Conservation (phyloP, 2,113 vertebrate species). For the Romanogobio albipinnatus region DNA sequence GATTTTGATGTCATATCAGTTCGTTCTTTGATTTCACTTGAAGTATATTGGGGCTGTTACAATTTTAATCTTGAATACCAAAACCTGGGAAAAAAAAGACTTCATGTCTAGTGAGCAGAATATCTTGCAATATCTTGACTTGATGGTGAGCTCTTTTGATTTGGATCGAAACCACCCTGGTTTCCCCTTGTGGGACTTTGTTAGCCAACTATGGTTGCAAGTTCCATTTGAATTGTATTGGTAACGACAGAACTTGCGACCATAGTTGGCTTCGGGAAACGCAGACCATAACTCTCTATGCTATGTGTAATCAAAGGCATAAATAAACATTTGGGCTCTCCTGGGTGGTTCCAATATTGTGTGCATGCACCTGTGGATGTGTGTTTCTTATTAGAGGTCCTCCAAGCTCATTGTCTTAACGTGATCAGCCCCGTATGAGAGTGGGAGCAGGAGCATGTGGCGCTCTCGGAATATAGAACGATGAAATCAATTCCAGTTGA, state of each 20-base stretch:
- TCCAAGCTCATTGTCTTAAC: constrained; percentile 56
- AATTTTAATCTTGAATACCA: not conserved
- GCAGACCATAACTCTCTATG: not conserved
- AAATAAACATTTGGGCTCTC: not conserved
- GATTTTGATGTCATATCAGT: too few species aligned
- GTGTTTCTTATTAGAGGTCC: constrained; percentile 48
- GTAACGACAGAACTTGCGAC: too few species aligned
- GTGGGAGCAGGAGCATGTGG: constrained; percentile 55
- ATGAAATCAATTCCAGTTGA: constrained; percentile 48
- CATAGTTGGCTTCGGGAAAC: too few species aligned
- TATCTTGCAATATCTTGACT: not conserved
- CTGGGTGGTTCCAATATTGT: not conserved
- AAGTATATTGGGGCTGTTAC: too few species aligned
- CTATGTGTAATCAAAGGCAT: not conserved
- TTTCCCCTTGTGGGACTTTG: too few species aligned
- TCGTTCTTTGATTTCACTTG: too few species aligned
- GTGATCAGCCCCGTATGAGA: constrained; percentile 52
- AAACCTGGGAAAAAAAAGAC: too few species aligned
- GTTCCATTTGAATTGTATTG: too few species aligned
- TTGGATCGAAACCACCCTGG: not conserved
- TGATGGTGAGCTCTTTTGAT: not conserved
- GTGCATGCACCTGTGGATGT: constrained; percentile 1
- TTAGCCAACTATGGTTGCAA: too few species aligned
- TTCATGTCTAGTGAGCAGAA: too few species aligned
- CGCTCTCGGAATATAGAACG: constrained; percentile 45